Evolutionary conservation across 2,797 vertebrate species (phyloP), one percentile per base, ranked within the genome.

Genomic region (Limnodromus scolopaceus): DNA sequence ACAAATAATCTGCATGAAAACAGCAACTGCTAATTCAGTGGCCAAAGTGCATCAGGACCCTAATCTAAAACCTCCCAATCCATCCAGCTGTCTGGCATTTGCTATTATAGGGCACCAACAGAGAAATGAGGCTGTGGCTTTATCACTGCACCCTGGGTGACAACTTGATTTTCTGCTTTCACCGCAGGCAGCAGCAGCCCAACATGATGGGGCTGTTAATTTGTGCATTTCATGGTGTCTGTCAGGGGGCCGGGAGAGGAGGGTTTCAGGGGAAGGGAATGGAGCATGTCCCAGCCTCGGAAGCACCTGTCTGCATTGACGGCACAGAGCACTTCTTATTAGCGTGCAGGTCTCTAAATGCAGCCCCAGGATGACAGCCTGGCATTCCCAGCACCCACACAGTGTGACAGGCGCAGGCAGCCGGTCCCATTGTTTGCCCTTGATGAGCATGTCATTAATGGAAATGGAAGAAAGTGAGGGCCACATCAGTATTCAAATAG

Each of bases 361-460:
- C 98, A 98, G 98, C 97, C 98, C 76, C 89, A 75, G 98, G 98
- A 98, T 99, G 98, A 99, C 98, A 99, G 98, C 96, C 98, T 98
- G 98, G 98, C 98, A 98, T 97, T 98, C 98, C 98, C 98, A 97
- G 97, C 98, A 98, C 98, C 98, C 97, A 98, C 98, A 98, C 98
- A 96, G 96, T 97, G 98, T 99, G 99, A 99, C 99, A 99, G 98
- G 98, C 98, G 96, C 98, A 98, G 98, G 98, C 98, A 98, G 99
- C 98, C 97, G 98, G 98, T 98, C 98, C 98, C 97, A 98, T 98
- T 98, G 98, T 98, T 98, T 98, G 98, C 98, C 98, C 98, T 99
- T 99, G 99, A 99, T 99, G 98, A 99, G 98, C 98, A 98, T 99
- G 99, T 99, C 98, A 99, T 99, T 99, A 99, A 99, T 99, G 98